These are phyloP conservation scores for Thalpophila matura DNA, from an alignment of 2,888 invertebrate species.

Conservation along the genomic window DNA sequence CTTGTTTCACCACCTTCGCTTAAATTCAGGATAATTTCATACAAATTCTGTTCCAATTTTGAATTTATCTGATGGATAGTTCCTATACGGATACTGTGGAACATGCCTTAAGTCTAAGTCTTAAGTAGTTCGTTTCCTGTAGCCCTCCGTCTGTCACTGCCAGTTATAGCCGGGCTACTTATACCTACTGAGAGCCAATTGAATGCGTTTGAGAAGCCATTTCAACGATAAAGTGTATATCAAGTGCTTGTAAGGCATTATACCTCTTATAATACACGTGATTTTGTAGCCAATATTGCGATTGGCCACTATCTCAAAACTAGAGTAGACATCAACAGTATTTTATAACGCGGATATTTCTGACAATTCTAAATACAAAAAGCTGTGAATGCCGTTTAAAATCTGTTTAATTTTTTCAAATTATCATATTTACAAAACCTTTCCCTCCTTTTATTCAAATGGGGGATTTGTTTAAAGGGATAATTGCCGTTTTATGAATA, in stretches of 20 bases:
- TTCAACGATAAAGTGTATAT: not conserved
- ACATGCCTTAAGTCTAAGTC: no score
- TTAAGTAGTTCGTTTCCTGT: not conserved
- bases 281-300: no score
- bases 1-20: no score
- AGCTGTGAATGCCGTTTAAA: constrained; percentile 1
- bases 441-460: constrained; percentile 35
- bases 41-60: no score
- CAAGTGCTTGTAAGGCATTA: not conserved
- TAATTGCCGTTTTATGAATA: constrained; percentile 57
- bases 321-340: no score
- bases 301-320: not conserved
- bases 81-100: no score
- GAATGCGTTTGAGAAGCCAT: not conserved
- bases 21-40: no score
- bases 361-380: no score
- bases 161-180: not conserved
- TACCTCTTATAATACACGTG: not conserved
- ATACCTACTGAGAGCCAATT: not conserved
- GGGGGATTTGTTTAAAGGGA: constrained; percentile 33
- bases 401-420: not conserved
- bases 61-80: no score
- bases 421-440: constrained; percentile 1
- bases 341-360: no score
- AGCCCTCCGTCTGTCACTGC: not conserved